Percentiles rank a stretch among this genome's conserved stretches.
These are phyloP conservation scores for Drosophila nigricruria DNA, from an alignment of 2,888 invertebrate genomes.

Conservation along the genomic window DNA sequence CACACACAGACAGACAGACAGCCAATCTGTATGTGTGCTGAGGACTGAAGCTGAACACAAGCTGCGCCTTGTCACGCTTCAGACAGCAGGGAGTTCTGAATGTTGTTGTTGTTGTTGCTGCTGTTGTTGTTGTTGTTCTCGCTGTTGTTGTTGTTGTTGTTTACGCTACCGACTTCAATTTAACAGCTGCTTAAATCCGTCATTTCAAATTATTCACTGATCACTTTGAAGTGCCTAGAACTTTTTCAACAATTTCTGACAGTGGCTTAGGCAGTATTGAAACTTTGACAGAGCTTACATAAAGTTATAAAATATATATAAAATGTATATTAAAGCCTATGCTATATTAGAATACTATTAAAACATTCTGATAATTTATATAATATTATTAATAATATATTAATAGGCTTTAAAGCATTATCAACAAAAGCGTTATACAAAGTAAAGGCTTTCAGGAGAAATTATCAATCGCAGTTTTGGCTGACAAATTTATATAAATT, in stretches of 20 bases:
- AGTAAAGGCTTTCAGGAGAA: no score
- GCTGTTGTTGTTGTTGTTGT: slow-evolving; percentile 4
- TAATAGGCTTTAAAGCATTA: no score
- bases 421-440: no score
- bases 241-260: not conserved
- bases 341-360: no score
- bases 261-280: not conserved
- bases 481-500: not conserved
- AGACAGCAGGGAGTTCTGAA: slow-evolving; percentile 11
- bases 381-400: no score
- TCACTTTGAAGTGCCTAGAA: slow-evolving; percentile 9
- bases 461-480: no score
- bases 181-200: slow-evolving; percentile 60
- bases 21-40: slow-evolving; percentile 6
- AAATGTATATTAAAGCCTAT: no score
- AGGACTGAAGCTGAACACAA: slow-evolving; percentile 21
- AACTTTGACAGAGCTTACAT: not conserved
- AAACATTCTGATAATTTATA: no score
- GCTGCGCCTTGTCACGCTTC: slow-evolving; percentile 31
- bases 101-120: slow-evolving; percentile 3
- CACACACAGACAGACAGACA: not conserved
- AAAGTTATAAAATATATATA: no score
- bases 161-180: slow-evolving; percentile 43
- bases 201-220: slow-evolving; percentile 34
- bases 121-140: slow-evolving; percentile 12